phyloP scores from a whole-genome alignment of 2,797 vertebrate species.

The Octomys mimax region DNA sequence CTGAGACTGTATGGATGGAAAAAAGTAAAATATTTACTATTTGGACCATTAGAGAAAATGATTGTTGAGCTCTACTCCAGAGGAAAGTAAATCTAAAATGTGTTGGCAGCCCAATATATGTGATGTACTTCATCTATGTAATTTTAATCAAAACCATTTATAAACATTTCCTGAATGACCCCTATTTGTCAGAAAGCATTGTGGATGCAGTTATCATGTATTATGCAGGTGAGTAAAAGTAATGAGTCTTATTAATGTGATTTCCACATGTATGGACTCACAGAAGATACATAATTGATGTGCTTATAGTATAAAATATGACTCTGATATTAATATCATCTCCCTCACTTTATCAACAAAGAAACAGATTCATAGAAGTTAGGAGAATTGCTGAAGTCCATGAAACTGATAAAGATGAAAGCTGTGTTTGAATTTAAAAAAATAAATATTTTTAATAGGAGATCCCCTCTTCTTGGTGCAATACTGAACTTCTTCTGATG shows the following conservation, averaged over 20 bases:
- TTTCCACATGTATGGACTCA: not conserved
- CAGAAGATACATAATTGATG: not conserved
- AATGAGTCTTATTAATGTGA: not conserved
- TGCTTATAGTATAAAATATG: not conserved
- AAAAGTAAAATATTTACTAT: slow-evolving; percentile 23
- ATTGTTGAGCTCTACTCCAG: slow-evolving; percentile 2
- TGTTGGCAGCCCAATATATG: not conserved
- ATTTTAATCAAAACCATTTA: slow-evolving; percentile 67
- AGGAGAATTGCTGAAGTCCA: not conserved
- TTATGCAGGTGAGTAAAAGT: not conserved
- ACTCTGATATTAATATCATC: slow-evolving; percentile 21
- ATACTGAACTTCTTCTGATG: not conserved
- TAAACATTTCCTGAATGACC: slow-evolving; percentile 6
- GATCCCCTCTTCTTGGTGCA: accelerated
- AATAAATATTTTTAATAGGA: not conserved
- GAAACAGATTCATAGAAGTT: slow-evolving; percentile 1
- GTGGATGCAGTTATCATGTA: not conserved
- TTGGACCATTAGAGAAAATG: not conserved
- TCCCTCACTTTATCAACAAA: not conserved
- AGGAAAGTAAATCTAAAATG: slow-evolving; percentile 34
- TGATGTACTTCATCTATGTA: not conserved
- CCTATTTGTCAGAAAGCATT: slow-evolving; percentile 35
- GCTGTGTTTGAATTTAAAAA: not conserved
- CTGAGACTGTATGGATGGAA: not conserved
- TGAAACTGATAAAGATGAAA: not conserved